Evolutionary conservation across 2,797 vertebrate species (phyloP).

Genomic region (Anomalospiza imberbis): DNA sequence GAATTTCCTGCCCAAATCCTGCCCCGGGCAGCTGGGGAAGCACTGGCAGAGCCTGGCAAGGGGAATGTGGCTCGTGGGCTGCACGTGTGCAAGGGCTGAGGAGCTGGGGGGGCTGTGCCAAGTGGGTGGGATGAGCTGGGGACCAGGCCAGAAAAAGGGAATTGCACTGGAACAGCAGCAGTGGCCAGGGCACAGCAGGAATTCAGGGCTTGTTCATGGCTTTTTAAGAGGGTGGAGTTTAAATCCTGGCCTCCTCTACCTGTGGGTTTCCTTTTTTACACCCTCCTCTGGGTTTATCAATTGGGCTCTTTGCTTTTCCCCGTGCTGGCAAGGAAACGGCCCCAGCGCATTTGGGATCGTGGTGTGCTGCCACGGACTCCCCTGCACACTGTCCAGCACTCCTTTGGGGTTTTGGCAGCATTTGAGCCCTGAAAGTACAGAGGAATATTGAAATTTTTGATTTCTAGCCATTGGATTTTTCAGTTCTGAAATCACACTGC

Average conservation of each 20-base stretch:
- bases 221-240: neutral
- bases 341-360: accelerated
- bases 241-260: neutral
- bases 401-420: neutral
- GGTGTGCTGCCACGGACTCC: neutral
- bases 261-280: neutral
- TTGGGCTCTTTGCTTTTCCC: neutral
- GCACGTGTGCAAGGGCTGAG: neutral
- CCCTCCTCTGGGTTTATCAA: neutral
- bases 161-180: neutral
- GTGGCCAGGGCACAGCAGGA: neutral
- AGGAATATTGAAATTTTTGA: neutral
- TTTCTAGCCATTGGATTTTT: neutral
- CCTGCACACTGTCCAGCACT: neutral
- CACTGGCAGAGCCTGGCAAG: neutral
- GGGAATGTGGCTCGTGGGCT: neutral
- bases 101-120: neutral
- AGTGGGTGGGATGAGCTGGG: neutral
- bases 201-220: neutral
- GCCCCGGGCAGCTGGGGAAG: neutral
- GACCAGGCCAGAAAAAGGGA: neutral
- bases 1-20: neutral
- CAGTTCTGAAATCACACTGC: neutral
- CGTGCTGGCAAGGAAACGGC: neutral
- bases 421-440: neutral